Conservation (phyloP, 2,888 invertebrate genomes). For the Aphrophora alni region DNA sequence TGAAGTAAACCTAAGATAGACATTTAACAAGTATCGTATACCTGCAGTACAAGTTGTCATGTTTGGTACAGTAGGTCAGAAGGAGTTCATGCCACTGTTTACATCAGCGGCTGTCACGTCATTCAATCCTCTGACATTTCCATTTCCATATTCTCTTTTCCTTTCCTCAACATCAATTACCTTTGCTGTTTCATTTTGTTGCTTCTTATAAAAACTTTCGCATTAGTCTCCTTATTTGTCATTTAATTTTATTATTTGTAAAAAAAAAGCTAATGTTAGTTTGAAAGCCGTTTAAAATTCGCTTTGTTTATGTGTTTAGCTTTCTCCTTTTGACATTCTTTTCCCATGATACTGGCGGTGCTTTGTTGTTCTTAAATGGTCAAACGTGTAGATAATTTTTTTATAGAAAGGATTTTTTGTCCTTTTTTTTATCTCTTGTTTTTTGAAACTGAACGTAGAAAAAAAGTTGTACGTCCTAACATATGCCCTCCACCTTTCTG, state of each 20-base stretch:
- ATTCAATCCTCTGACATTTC: background rate
- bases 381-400: background rate
- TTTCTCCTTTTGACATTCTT: background rate
- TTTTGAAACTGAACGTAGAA: no score
- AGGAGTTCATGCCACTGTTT: background rate
- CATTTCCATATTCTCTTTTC: background rate
- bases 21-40: no score
- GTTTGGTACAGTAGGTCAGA: background rate
- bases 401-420: background rate
- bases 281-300: background rate
- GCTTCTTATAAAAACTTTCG: background rate
- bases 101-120: background rate
- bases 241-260: background rate
- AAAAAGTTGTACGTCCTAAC: no score
- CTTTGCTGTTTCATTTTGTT: background rate
- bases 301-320: background rate
- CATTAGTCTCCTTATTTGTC: background rate
- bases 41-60: background rate
- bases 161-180: background rate
- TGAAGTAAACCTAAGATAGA: no score
- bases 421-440: no score
- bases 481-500: no score
- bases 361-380: background rate
- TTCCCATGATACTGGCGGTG: background rate
- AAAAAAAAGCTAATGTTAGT: background rate